phyloP scores from a whole-genome alignment of 2,888 invertebrate genomes.

The Drosophila lutescens region DNA sequence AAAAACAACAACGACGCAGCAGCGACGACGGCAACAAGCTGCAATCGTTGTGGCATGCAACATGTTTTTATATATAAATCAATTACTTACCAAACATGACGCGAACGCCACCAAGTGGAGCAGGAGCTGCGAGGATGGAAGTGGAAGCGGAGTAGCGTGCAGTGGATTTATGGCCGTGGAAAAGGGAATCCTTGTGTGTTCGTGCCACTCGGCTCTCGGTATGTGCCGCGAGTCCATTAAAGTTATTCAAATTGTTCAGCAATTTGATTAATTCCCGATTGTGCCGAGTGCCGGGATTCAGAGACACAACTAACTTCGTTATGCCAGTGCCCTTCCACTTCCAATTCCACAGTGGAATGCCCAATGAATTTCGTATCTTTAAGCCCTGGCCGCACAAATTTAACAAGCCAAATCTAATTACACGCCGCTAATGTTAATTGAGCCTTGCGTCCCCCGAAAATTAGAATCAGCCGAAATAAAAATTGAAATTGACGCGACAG shows the following conservation, averaged over 20 bases:
- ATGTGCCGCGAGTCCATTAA: slow-evolving; percentile 48
- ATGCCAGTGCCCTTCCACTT: slow-evolving; percentile 12
- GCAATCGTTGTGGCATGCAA: slow-evolving; percentile 67
- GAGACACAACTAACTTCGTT: slow-evolving; percentile 38
- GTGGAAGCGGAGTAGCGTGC: slow-evolving; percentile 10
- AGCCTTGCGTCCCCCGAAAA: slow-evolving; percentile 43
- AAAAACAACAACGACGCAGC: slow-evolving; percentile 27
- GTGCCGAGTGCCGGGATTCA: slow-evolving; percentile 15
- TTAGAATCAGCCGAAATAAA: slow-evolving; percentile 23
- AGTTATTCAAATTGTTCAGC: slow-evolving; percentile 45
- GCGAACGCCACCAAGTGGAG: slow-evolving; percentile 19
- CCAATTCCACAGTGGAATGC: not conserved
- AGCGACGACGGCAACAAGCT: slow-evolving; percentile 63
- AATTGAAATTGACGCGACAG: slow-evolving; percentile 70
- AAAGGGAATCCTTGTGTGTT: slow-evolving; percentile 24
- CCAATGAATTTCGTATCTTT: slow-evolving; percentile 29
- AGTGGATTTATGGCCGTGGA: slow-evolving; percentile 54
- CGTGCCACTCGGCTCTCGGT: slow-evolving; percentile 29
- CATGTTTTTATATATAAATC: slow-evolving; percentile 79
- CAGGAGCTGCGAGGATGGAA: slow-evolving; percentile 12
- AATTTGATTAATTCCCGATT: slow-evolving; percentile 52
- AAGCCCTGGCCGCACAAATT: slow-evolving; percentile 22
- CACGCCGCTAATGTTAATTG: slow-evolving; percentile 64
- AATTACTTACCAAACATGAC: slow-evolving; percentile 76
- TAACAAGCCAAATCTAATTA: slow-evolving; percentile 66